phyloP scores from a whole-genome alignment of 2,888 invertebrate species.

The Apomyelois bistriatella region DNA sequence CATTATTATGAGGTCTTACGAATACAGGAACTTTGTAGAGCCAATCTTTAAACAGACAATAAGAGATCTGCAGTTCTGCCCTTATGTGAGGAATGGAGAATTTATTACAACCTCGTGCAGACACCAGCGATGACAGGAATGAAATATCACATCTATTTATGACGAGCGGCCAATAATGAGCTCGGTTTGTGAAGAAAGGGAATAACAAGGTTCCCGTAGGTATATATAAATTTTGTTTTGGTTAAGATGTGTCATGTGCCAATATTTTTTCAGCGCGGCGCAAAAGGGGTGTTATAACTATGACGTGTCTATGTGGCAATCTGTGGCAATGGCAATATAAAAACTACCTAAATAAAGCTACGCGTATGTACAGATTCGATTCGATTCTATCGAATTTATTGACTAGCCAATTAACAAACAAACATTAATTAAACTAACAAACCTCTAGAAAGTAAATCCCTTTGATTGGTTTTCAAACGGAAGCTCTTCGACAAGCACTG shows the following conservation, averaged over 20 bases:
- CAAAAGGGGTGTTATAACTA: too few species aligned
- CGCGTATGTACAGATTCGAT: too few species aligned
- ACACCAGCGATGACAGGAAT: background rate
- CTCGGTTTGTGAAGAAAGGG: background rate
- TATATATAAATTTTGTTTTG: background rate
- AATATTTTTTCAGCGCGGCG: too few species aligned
- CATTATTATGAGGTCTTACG: too few species aligned
- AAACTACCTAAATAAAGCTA: too few species aligned
- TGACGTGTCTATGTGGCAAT: too few species aligned
- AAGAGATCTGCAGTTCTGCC: background rate
- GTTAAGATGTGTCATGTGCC: too few species aligned
- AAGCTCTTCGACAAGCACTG: background rate
- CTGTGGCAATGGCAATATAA: too few species aligned
- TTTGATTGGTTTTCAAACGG: background rate
- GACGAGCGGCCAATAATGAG: background rate
- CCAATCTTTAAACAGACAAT: too few species aligned
- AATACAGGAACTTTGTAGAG: too few species aligned
- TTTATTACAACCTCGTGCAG: slow-evolving; percentile 3
- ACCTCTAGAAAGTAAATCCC: background rate
- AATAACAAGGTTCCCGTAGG: background rate
- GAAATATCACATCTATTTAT: slow-evolving; percentile 1
- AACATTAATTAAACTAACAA: background rate
- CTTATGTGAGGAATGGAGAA: background rate
- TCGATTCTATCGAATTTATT: too few species aligned
- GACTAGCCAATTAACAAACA: too few species aligned